These are phyloP conservation scores for Brachypteracias leptosomus DNA, from an alignment of 2,113 vertebrate species.

Conservation along the genomic window DNA sequence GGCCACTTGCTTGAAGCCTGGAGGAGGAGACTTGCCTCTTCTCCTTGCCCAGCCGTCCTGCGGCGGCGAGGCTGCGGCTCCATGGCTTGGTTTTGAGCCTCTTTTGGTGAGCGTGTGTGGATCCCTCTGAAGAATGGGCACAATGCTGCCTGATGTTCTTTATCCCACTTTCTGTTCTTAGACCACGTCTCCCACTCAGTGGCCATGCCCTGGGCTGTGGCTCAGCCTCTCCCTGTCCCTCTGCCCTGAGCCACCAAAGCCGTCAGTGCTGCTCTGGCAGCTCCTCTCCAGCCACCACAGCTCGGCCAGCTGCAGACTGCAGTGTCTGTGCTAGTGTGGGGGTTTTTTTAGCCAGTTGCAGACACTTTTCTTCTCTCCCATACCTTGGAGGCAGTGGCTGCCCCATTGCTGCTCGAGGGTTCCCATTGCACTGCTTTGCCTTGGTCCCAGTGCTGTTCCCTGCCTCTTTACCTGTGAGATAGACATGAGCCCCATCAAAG, in stretches of 20 bases:
- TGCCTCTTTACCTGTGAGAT: background rate
- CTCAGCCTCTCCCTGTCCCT: background rate
- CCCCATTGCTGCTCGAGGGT: background rate
- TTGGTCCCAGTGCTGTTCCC: rapidly evolving
- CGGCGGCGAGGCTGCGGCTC: rapidly evolving
- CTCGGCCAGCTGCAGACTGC: background rate
- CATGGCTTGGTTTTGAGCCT: rapidly evolving
- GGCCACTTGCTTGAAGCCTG: rapidly evolving
- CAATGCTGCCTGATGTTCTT: rapidly evolving
- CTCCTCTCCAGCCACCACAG: background rate
- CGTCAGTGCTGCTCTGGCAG: background rate
- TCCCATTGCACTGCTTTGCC: background rate
- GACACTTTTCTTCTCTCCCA: background rate
- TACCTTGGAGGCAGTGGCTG: background rate
- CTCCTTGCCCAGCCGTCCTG: background rate
- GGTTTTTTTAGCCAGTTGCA: background rate
- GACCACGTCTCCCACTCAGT: rapidly evolving
- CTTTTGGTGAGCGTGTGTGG: background rate
- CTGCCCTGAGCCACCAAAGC: background rate
- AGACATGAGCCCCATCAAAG: rapidly evolving
- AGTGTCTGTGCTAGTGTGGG: no score
- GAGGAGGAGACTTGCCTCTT: rapidly evolving
- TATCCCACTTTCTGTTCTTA: background rate
- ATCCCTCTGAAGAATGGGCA: background rate
- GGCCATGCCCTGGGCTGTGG: background rate